phyloP scores from a whole-genome alignment of 2,888 invertebrate genomes.

The Dolichomitus sp. region DNA sequence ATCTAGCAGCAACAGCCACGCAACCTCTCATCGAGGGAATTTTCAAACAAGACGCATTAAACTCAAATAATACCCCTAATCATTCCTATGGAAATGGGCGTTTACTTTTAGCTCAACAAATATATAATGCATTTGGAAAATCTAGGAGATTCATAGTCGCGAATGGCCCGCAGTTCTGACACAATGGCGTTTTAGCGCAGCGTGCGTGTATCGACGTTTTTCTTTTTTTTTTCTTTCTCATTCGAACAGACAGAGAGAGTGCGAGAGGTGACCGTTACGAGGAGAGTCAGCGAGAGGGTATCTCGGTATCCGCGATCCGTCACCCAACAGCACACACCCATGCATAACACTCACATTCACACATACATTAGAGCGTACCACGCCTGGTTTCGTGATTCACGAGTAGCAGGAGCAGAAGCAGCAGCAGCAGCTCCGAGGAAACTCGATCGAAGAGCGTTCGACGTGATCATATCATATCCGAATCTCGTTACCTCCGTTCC shows the following conservation, averaged over 20 bases:
- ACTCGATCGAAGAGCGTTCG: slow-evolving; percentile 55
- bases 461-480: slow-evolving; percentile 59
- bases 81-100: neutral
- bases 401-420: slow-evolving; percentile 12
- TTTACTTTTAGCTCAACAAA: too few species aligned
- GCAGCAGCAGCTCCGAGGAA: slow-evolving; percentile 35
- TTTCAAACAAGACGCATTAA: neutral
- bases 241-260: slow-evolving; percentile 7
- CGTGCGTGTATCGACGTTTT: slow-evolving; percentile 41
- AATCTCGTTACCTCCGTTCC: slow-evolving; percentile 55
- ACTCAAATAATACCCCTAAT: neutral
- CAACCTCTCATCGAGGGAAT: neutral
- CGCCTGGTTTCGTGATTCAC: slow-evolving; percentile 45
- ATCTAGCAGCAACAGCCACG: slow-evolving; percentile 3
- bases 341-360: neutral
- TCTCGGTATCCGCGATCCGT: slow-evolving; percentile 42
- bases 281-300: slow-evolving; percentile 48
- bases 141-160: neutral
- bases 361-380: slow-evolving; percentile 9
- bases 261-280: slow-evolving; percentile 24
- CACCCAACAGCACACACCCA: slow-evolving; percentile 21
- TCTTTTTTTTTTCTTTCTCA: neutral
- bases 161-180: slow-evolving; percentile 12
- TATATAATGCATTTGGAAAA: neutral
- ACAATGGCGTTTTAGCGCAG: slow-evolving; percentile 23